Conservation (phyloP, 2,888 invertebrate species). For the Tachina grossa region DNA sequence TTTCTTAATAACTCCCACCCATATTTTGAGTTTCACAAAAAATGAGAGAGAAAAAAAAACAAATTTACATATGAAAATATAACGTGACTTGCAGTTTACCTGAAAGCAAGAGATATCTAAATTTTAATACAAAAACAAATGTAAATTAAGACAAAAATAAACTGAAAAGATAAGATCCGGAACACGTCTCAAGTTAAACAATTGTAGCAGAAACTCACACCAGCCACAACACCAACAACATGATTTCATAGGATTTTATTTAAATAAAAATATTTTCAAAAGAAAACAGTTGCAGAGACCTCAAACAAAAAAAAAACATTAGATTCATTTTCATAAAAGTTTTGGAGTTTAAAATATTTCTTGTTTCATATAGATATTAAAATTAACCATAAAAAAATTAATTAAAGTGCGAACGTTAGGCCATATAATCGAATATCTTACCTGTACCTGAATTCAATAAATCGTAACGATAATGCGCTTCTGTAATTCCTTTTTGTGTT, state of each 20-base stretch:
- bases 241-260: neutral
- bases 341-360: no score
- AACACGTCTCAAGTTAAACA: slow-evolving; percentile 30
- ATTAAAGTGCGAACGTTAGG: no score
- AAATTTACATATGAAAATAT: slow-evolving; percentile 24
- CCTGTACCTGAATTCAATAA: no score
- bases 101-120: slow-evolving; percentile 10
- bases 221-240: neutral
- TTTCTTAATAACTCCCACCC: slow-evolving; percentile 57
- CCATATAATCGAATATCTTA: no score
- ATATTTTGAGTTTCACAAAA: slow-evolving; percentile 21
- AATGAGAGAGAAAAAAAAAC: neutral
- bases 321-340: no score
- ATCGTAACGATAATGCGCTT: no score
- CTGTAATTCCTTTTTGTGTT: no score
- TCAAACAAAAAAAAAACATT: no score
- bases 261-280: neutral
- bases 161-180: slow-evolving; percentile 45
- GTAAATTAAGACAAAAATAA: slow-evolving; percentile 44
- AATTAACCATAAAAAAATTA: no score
- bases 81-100: slow-evolving; percentile 41
- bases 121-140: slow-evolving; percentile 27
- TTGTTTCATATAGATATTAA: no score
- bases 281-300: neutral
- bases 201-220: neutral